Conservation (phyloP, 2,797 vertebrate species). For the Lacerta agilis region DNA sequence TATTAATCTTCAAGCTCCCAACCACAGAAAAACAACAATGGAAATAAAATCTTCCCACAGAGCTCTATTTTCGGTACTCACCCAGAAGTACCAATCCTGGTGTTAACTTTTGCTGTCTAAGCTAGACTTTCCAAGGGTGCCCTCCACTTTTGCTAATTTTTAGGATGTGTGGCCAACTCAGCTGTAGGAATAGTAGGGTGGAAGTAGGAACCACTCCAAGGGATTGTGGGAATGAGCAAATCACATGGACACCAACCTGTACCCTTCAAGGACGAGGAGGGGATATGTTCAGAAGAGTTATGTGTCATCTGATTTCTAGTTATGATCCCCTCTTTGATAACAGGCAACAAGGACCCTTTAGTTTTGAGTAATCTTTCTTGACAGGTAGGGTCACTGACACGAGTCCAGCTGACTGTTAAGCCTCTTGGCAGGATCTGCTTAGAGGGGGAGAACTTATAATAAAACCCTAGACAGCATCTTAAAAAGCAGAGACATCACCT, state of each 20-base stretch:
- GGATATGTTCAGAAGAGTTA: not conserved
- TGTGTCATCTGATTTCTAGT: not conserved
- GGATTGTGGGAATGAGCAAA: not conserved
- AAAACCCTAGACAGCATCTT: too few relatives aligned
- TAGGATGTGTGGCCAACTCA: not conserved
- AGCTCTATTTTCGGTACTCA: not conserved
- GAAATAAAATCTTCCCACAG: not conserved
- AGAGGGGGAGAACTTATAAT: not conserved
- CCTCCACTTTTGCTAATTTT: not conserved
- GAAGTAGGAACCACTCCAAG: not conserved
- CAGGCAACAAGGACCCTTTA: too few relatives aligned
- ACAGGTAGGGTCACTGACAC: not conserved
- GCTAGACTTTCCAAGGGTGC: not conserved
- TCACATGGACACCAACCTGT: not conserved
- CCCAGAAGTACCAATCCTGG: not conserved
- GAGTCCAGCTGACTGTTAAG: not conserved
- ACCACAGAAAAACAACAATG: not conserved
- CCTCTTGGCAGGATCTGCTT: not conserved
- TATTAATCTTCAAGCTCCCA: not conserved
- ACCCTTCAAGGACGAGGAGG: not conserved
- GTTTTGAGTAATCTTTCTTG: not conserved
- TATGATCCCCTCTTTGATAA: not conserved
- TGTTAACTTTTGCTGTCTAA: not conserved
- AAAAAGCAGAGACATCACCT: too few relatives aligned
- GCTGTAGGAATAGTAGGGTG: not conserved